phyloP scores from a whole-genome alignment of 2,797 vertebrate genomes.

The Rhodeus uyekii region DNA sequence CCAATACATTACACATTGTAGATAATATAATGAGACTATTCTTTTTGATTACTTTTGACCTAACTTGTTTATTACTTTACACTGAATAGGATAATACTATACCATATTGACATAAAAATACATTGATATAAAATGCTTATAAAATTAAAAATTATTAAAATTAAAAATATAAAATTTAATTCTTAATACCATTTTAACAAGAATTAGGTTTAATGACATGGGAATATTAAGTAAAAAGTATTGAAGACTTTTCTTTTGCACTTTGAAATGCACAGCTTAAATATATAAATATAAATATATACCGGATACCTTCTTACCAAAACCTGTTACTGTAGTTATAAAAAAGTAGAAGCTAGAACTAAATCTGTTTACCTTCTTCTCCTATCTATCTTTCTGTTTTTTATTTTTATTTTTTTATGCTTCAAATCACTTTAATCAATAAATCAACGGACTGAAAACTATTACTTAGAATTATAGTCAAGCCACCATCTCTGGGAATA shows the following conservation, averaged over 20 bases:
- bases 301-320: too few relatives aligned
- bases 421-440: slow-evolving; percentile 54
- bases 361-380: background rate
- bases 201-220: background rate
- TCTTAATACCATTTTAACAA: background rate
- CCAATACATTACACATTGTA: too few relatives aligned
- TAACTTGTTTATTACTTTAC: too few relatives aligned
- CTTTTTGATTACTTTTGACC: too few relatives aligned
- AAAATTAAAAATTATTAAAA: too few relatives aligned
- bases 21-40: too few relatives aligned
- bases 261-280: background rate
- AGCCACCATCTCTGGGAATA: slow-evolving; percentile 62
- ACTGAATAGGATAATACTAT: too few relatives aligned
- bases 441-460: slow-evolving; percentile 66
- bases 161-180: background rate
- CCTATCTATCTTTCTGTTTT: slow-evolving; percentile 58
- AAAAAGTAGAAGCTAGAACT: too few relatives aligned
- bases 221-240: background rate
- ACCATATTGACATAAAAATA: too few relatives aligned
- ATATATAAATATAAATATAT: too few relatives aligned
- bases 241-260: background rate
- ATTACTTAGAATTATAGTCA: slow-evolving; percentile 71
- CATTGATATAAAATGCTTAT: too few relatives aligned
- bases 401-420: background rate
- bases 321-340: too few relatives aligned